Base-by-base conservation (phyloP, 2,113 vertebrate genomes). In the Gila orcuttii region DNA sequence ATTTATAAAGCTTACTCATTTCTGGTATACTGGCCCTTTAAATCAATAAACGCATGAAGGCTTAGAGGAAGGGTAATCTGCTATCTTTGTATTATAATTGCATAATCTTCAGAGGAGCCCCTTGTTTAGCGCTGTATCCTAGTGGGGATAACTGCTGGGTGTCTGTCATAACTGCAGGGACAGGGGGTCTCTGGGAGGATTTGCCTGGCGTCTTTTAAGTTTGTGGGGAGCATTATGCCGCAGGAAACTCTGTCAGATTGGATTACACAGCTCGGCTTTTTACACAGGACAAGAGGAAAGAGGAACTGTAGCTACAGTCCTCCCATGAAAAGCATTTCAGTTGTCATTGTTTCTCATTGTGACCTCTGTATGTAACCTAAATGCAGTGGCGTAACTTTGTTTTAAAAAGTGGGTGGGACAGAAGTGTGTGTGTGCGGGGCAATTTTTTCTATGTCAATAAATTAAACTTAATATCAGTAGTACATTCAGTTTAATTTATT, bases 201-300 rank as follows among this genome's bases (percentile, higher is more conserved):
- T 93, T 93, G 81, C 82, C 89, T 87, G 82, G 83, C 87, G 87
- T 91, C 91, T 93, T 92, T 93, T 78, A 89, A 91, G 86, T 89
- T 91, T 89, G 85, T 28, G 82, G 86, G 88, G 36, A 21, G 85
- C 77, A 69, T 91, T 91, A 91, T 90, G 88, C 90, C 78, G 86
- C 88, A 93, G 86, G 91, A 92, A 93, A 92, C 86, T 87, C 82
- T 89, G 92, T 94, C 90, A 89, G 88, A 90, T 88, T 89, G 89
- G 90, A 94, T 94, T 93, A 93, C 89, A 93, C 55, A 89, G 69
- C 89, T 90, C 75, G 10, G 89, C 91, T 88, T 92, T 87, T 88
- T 88, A 79, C 83, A 82, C 19, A 45, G 76, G 15, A 73, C 36
- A 50, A 15, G 45, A 71, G 73, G 21, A 17, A 47, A 28, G 77